A percentile compares a stretch with the other conserved stretches of the same genome.
Conservation (phyloP, 2,113 vertebrate genomes). For the Syngnathoides biaculeatus region DNA sequence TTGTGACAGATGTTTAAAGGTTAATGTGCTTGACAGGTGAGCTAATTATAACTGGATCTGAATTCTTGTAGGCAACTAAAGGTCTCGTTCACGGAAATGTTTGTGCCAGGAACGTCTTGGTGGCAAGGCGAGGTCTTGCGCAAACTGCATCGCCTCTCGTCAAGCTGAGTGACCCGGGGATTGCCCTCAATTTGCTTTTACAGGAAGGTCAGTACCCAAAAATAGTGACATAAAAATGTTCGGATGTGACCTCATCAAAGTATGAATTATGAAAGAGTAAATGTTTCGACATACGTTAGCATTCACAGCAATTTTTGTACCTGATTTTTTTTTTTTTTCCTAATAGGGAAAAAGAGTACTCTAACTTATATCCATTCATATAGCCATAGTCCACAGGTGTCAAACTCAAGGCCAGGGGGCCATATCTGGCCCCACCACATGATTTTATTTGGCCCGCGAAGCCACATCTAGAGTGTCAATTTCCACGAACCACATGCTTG, state of each 20-base stretch:
- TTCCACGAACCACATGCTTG: too few relatives aligned
- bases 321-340: too few relatives aligned
- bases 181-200: slow-evolving; percentile 79
- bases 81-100: slow-evolving; percentile 87
- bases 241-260: background rate
- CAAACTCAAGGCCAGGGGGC: too few relatives aligned
- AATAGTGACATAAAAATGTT: background rate
- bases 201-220: slow-evolving; percentile 73
- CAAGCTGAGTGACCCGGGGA: slow-evolving; percentile 90
- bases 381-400: too few relatives aligned
- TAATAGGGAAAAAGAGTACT: too few relatives aligned
- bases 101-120: slow-evolving; percentile 88
- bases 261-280: too few relatives aligned
- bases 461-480: too few relatives aligned
- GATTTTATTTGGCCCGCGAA: too few relatives aligned
- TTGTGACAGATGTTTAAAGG: background rate
- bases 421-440: too few relatives aligned
- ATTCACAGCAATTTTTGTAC: too few relatives aligned
- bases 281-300: too few relatives aligned
- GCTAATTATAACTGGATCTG: slow-evolving; percentile 1
- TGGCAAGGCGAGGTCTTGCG: slow-evolving; percentile 81
- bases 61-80: slow-evolving; percentile 81
- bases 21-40: background rate
- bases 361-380: too few relatives aligned
- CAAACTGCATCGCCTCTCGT: slow-evolving; percentile 77